Base-by-base conservation (phyloP, 2,888 invertebrate species). In the Girardia tigrina region DNA sequence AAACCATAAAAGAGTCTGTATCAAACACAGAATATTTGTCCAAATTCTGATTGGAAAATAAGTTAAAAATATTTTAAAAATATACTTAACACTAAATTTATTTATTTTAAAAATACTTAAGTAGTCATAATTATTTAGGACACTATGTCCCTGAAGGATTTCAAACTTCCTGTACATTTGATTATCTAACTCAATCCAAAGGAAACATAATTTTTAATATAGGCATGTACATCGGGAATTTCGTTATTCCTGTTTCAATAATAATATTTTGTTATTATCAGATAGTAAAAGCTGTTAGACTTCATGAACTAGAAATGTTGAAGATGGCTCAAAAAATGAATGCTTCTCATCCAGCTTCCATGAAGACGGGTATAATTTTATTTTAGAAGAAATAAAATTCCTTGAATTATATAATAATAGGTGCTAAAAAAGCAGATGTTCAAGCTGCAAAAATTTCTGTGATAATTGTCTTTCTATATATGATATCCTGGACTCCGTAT, bases 401-500 rank as follows among this genome's bases (percentile, higher is more conserved):
- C 29, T 12, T 12, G 29, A 28, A 72, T 27, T 72, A 36, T 12
- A 14, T 29, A 69, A 20, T 72, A 20, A 26, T 20, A 75, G 75
- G 69, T 12, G 76, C 78, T 26, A 78, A 79, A 75, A 79, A 78
- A 16, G 79, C 81, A 29, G 83, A 83, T 76, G 79, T 83, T 42
- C 80, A 80, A 76, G 80, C 82, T 0, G 82, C 83, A 16, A 82
- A 89, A 88, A 90, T 93, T 75, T 92, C 93, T 75, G 86, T 93
- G 82, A 90, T 91, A 88, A 92, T 92, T 78, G 91, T 93, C 80
- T 88, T 90, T 0, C 85, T 92, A 79, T 94, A 92, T 91, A 90
- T 92, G 86, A 88, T 91, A 87, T 91, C 92, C 72, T 94, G 93
- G 93, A 91, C 91, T 27, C 93, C 93, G 0, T 93, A 93, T 81